Conservation (phyloP, 2,888 invertebrate species). For the Lithophane semibrunnea region DNA sequence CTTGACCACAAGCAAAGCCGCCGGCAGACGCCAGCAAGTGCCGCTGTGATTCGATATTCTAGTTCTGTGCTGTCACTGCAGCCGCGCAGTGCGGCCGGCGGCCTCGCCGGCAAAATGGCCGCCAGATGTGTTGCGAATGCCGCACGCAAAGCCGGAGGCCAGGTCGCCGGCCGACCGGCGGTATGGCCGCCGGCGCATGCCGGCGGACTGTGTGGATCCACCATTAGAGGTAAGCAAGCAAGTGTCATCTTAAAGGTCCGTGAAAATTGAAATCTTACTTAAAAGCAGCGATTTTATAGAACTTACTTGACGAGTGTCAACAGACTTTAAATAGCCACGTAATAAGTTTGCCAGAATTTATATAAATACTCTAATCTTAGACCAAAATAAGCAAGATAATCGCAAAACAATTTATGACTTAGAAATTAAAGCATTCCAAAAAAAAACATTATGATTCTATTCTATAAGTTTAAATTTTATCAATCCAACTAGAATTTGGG, state of each 20-base stretch:
- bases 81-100: too few species aligned
- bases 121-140: too few species aligned
- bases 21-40: too few species aligned
- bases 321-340: background rate
- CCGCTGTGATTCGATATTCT: too few species aligned
- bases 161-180: too few species aligned
- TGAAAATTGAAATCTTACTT: background rate
- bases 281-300: background rate
- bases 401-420: background rate
- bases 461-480: background rate
- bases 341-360: conserved; percentile 22
- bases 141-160: too few species aligned
- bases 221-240: background rate
- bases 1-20: too few species aligned
- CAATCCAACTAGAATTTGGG: conserved; percentile 27
- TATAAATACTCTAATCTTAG: background rate
- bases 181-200: too few species aligned
- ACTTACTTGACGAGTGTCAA: background rate
- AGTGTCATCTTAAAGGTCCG: background rate
- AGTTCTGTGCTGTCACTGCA: too few species aligned
- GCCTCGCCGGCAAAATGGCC: too few species aligned
- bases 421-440: background rate
- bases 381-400: background rate
- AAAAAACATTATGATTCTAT: background rate
- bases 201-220: too few species aligned